Evolutionary conservation across 92 coral and sea anemone species (phyloP), one percentile per base, ranked within the genome.

Genomic region (Palythoa heliodiscus): DNA sequence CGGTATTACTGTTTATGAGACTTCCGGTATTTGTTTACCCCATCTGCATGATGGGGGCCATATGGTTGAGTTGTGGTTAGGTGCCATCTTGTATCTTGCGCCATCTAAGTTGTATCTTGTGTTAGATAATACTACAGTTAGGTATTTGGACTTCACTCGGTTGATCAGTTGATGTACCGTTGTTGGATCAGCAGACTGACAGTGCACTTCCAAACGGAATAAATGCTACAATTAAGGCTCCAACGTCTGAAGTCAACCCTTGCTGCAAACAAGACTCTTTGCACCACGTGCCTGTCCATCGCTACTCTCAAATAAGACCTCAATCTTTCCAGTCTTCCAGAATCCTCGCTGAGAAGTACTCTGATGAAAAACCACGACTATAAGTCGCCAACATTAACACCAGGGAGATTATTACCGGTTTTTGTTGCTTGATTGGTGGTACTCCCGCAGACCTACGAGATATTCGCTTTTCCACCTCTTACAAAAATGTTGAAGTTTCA

Each of bases 241-340:
- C 24, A 83, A 15, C 39, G 13, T 58, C 71, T 57, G 39, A n/a
- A 69, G 11, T 71, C 75, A 39, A 40, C 87, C 87, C 17, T 72
- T 72, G 20, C 29, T 83, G 25, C 9, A 71, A 58, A 72, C 2
- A 13, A 38, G 52, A 71, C 74, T 37, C 29, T 35, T 37, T 11
- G 88, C 88, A 37, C 88, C 88, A 10, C 88, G 69, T 70, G 63
- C 73, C 70, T 72, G 71, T 72, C 88, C 88, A 66, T 85, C 82
- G 61, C 22, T 75, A 7, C 88, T 83, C 35, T 58, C 50, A 12
- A 74, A 13, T 11, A 85, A 50, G 3, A 58, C 72, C 54, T 85
- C 88, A 52, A 85, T 29, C 82, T 38, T 76, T 61, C 78, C 87
- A 23, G 67, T 52, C 25, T 43, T 73, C 87, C 87, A 84, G 67